Base-by-base conservation (phyloP, 1,140 invertebrate genomes). In the Neodiprion lecontei region DNA sequence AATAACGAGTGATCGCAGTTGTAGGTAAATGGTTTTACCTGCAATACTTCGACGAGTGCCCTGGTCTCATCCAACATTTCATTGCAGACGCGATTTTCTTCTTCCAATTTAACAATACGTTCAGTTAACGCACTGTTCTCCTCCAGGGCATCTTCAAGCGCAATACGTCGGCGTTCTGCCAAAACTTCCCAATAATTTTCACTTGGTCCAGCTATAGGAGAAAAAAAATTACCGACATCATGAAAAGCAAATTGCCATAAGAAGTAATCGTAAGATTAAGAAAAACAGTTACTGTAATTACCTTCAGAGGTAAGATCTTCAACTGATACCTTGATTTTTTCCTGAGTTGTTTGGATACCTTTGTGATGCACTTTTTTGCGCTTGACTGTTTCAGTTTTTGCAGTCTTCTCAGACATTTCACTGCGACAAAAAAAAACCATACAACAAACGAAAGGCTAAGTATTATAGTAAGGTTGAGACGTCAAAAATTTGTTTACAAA, bases 131-230 rank as follows among this genome's bases (percentile, higher is more conserved):
- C 88, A 77, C 90, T 86, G 86, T 93, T 94, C 84, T 94, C 91
- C 73, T 91, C 87, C 65, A 94, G 87, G 65, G 91, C 89, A 74
- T 92, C 91, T 79, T 92, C 87, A n/a, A 94, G 81, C 12, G 92
- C 91, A 86, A 89, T 89, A 81, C 91, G 87, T 48, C 92, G 88
- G 74, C 91, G 91, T 84, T 93, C 92, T 72, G 92, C 92, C 70
- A 93, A 78, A 53, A 90, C 85, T 88, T 92, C 81, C 93, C 93
- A 94, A 82, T 94, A 94, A 76, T 91, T 91, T 80, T 91, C 90
- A 76, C 92, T 93, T 28, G 92, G 90, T 72, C 89, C 88, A 77
- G 81, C 88, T 89, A 14, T 0, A 69, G 21, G 10, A 11, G 67
- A 11, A 47, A 12, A 23, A 7, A 12, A 69, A 21, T 69, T 7